Base-by-base conservation (phyloP, 1,140 invertebrate species). In the Eufriesea mexicana region DNA sequence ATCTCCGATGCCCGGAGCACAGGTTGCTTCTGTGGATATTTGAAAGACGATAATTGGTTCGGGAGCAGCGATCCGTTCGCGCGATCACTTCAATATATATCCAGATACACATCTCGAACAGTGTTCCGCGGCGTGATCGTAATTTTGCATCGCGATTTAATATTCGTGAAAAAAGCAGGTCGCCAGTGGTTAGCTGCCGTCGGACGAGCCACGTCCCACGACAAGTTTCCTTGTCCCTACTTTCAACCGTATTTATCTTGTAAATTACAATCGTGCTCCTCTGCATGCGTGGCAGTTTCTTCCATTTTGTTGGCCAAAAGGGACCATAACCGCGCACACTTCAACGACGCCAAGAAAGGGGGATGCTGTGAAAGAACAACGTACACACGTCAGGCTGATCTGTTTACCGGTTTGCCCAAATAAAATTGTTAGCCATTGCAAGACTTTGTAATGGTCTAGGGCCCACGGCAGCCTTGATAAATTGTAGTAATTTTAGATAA, bases 21-120 rank as follows among this genome's bases (percentile, higher is more conserved):
- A 35, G 12, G 47, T 64, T 76, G 49, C 80, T 28, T 55, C 59
- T 87, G 86, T 87, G 86, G 72, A 87, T 87, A 87, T 76, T 87
- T 66, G 82, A 77, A 83, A 80, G 68, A 80, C 57, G 86, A 74
- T 87, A 87, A 87, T 87, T 87, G 86, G 72, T 87, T 87, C 85
- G 54, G 77, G 73, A 87, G 73, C 86, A 49, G 64, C 55, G 75
- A 77, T 84, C 59, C 86, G 73, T 87, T 87, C 86, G 67, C 86
- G 77, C 85, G 82, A 88, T 87, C 86, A 81, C 45, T 35, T 62
- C 62, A 74, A 87, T 87, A 51, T 57, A 45, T 71, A 81, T 84
- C 64, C 66, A 61, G 82, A 81, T 85, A 82, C 51, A 76, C 64
- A 88, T 88, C 86, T 84, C 35, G 54, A 45, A 14, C 68, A 55